Percentiles rank a stretch among this genome's conserved stretches.
phyloP scores from a whole-genome alignment of 1,140 invertebrate species.

The Eriosoma lanigerum region DNA sequence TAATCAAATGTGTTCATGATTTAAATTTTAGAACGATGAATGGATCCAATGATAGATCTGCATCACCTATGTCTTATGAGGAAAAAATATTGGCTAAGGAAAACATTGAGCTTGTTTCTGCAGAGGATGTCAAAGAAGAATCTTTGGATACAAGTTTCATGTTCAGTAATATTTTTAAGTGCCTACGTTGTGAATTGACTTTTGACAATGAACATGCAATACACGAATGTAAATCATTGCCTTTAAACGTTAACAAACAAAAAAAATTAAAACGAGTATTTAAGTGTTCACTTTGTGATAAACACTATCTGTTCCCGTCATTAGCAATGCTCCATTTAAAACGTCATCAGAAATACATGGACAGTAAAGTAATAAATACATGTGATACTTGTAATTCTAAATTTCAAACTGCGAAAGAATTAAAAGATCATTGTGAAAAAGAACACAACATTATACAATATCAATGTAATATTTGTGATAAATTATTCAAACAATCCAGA shows the following conservation, averaged over 20 bases:
- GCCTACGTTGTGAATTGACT: conserved; percentile 27
- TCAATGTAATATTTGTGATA: conserved; percentile 92
- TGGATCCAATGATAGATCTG: neutral
- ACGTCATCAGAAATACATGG: conserved; percentile 35
- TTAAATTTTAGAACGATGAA: neutral
- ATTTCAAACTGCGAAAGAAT: conserved; percentile 27
- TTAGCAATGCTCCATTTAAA: conserved; percentile 35
- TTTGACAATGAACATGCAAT: conserved; percentile 21
- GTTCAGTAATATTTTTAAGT: conserved; percentile 35
- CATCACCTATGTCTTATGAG: neutral
- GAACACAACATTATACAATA: conserved; percentile 61
- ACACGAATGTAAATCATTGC: conserved; percentile 21
- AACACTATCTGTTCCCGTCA: conserved; percentile 28
- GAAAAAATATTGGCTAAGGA: conserved; percentile 16
- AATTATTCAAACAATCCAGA: conserved; percentile 90
- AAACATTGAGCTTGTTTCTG: conserved; percentile 17
- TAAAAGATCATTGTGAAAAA: conserved; percentile 22
- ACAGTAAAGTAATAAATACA: neutral
- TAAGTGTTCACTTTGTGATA: conserved; percentile 31
- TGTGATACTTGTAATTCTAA: neutral
- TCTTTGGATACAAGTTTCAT: neutral
- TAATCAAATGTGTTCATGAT: neutral
- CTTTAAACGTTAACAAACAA: conserved; percentile 37
- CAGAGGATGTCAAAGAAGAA: neutral
- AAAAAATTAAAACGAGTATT: conserved; percentile 43